These are phyloP conservation scores for Corydoras maculifer DNA, from an alignment of 2,113 vertebrate genomes.

Conservation along the genomic window DNA sequence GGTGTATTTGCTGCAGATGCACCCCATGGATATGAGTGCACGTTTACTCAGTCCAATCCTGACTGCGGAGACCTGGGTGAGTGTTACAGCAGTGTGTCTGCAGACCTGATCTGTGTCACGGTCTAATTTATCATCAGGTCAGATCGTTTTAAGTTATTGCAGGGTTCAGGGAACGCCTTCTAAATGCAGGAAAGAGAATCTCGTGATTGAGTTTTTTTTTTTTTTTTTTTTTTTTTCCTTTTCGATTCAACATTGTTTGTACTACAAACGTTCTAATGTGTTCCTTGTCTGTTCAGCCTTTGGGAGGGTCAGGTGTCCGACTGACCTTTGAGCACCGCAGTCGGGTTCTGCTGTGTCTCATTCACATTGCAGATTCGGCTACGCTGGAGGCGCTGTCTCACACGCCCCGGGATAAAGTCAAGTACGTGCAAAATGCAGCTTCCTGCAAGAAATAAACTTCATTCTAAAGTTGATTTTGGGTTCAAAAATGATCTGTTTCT, in stretches of 20 bases:
- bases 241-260: too few species aligned
- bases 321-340: slow-evolving; percentile 81
- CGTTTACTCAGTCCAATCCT: slow-evolving; percentile 75
- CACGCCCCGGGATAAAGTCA: slow-evolving; percentile 73
- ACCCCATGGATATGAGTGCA: slow-evolving; percentile 68
- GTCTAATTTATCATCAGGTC: too few species aligned
- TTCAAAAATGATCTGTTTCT: not conserved
- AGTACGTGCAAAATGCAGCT: slow-evolving; percentile 59
- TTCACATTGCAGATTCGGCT: slow-evolving; percentile 71
- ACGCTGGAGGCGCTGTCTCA: slow-evolving; percentile 78
- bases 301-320: slow-evolving; percentile 66
- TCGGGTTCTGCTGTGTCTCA: slow-evolving; percentile 82
- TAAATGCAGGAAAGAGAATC: too few species aligned
- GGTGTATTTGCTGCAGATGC: slow-evolving; percentile 80
- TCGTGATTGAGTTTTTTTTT: too few species aligned
- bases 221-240: too few species aligned
- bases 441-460: too few species aligned
- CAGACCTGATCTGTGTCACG: not conserved
- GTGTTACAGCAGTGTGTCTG: slow-evolving; percentile 27
- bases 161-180: too few species aligned
- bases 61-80: slow-evolving; percentile 78
- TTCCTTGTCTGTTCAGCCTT: slow-evolving; percentile 55
- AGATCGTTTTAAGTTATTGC: too few species aligned
- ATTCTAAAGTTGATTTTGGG: not conserved
- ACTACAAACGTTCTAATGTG: too few species aligned